Evolutionary conservation across 2,797 vertebrate genomes (phyloP), one percentile per base, ranked within the genome.

Genomic region (Erethizon dorsatum): DNA sequence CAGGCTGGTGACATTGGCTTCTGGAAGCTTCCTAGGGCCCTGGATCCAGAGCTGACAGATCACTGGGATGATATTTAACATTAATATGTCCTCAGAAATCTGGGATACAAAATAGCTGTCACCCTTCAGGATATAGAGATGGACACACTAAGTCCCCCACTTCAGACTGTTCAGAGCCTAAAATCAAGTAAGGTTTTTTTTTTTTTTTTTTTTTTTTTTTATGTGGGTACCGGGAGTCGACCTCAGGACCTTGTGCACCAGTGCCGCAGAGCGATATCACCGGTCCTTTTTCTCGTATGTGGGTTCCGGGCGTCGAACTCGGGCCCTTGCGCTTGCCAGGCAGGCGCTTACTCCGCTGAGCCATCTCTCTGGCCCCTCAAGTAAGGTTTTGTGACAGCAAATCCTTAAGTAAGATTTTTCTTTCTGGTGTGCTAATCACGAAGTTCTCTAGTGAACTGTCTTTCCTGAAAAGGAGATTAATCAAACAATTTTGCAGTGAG

Each of bases 401-500:
- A 45, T 47, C 4, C 0, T 26, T 26, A 1, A 0, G 18, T 54
- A 71, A 59, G 69, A 28, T n/a, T 71, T 82, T 13, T 37, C 18
- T 47, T 56, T 78, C 50, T 91, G 75, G 26, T 11, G 5, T 28
- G 41, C 41, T 80, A 63, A 54, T 82, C 24, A 7, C 28, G 54
- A 45, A 75, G 50, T 50, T 57, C 31, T 57, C 31, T 87, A 56
- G 52, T 82, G 59, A 84, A 41, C 2, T 11, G 1, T 22, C 50
- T 95, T 92, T 80, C 69, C 65, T 95, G 61, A 87, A 91, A 88
- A 83, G 13, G 52, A 94, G 61, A 50, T 17, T 59, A 89, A 83
- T 10, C 90, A 61, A 63, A 73, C 20, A 28, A 69, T 41, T n/a
- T 83, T 37, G 31, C 37, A 50, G 37, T 52, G 31, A 54, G 37